Base-by-base conservation (phyloP, 2,888 invertebrate species). In the Philopedon plagiatum region DNA sequence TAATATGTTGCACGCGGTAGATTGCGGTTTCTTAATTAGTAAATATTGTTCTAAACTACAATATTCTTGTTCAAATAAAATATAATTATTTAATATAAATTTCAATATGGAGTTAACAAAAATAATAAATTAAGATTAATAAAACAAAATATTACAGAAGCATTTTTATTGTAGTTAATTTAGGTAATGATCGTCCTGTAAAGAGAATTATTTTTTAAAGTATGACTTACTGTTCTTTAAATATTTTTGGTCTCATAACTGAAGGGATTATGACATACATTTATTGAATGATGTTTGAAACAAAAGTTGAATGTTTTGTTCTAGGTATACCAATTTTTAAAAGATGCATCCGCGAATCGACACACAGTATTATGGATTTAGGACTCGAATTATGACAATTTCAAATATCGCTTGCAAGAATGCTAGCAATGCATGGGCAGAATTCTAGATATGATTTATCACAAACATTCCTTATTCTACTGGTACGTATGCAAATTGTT, bases 391-490 rank as follows among this genome's bases (percentile, higher is more conserved):
- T 37, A 57, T 57, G 57, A 57, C 41, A 32, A 67, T 58, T 32
- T 67, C 32, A 49, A 60, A 61, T 61, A 51, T 29, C 54, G 51
- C 32, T 34, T 69, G 32, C 32, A 41, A 34, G 60, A 51, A 67
- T 67, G 67, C 41, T 60, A 60, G 39, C 49, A 32, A 58, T 60
- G 37, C 51, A 60, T 51, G 18, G 60, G 19, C 41, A 49, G 26
- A 60, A 67, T 60, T 39, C 39, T 51, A 18, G 39, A 11, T 5
- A 19, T 67, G 67, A 67, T 67, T 67, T 67, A 67, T 67, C 23
- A 46, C 49, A 67, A 51, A 46, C 67, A 67, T 67, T 66, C 66
- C 66, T 60, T 66, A 57, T 66, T 60, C 49, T 60, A 37, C 39
- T 34, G 39, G 67, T 26, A 51, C 49, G 41, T 60, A 60, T 60